Conservation (phyloP, 2,888 invertebrate species). For the Oscheius sp. region DNA sequence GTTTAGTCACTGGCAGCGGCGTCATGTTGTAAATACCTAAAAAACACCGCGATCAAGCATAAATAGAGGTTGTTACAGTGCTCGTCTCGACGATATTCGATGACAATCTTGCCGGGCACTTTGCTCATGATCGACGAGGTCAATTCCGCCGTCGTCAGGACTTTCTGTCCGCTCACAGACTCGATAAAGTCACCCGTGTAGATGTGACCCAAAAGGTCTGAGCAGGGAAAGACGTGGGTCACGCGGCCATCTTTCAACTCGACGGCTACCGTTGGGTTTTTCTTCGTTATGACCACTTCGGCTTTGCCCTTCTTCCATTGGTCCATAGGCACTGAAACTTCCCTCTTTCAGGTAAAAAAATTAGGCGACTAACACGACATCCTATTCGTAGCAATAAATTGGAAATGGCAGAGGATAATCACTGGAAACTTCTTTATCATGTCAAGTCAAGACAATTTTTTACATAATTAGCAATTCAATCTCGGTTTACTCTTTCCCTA, state of each 20-base stretch:
- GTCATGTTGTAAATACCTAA: slow-evolving; percentile 51
- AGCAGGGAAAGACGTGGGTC: neutral
- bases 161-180: slow-evolving; percentile 29
- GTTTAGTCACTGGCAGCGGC: slow-evolving; percentile 45
- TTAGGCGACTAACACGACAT: too few relatives aligned
- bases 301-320: slow-evolving; percentile 11
- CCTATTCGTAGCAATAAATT: too few relatives aligned
- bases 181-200: slow-evolving; percentile 22
- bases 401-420: too few relatives aligned
- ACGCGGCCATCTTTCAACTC: slow-evolving; percentile 7
- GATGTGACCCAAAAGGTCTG: slow-evolving; percentile 3
- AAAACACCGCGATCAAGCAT: too few relatives aligned
- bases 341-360: too few relatives aligned
- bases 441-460: too few relatives aligned
- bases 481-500: too few relatives aligned
- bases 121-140: slow-evolving; percentile 39
- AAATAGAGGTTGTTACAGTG: too few relatives aligned
- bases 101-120: slow-evolving; percentile 49
- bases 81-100: slow-evolving; percentile 59
- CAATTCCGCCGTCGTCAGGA: slow-evolving; percentile 50
- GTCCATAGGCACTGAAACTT: too few relatives aligned
- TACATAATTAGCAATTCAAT: too few relatives aligned
- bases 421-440: too few relatives aligned
- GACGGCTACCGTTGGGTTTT: neutral
- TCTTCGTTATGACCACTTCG: slow-evolving; percentile 7